Base-by-base conservation (phyloP, 2,888 invertebrate genomes). In the Masnerella sp. region DNA sequence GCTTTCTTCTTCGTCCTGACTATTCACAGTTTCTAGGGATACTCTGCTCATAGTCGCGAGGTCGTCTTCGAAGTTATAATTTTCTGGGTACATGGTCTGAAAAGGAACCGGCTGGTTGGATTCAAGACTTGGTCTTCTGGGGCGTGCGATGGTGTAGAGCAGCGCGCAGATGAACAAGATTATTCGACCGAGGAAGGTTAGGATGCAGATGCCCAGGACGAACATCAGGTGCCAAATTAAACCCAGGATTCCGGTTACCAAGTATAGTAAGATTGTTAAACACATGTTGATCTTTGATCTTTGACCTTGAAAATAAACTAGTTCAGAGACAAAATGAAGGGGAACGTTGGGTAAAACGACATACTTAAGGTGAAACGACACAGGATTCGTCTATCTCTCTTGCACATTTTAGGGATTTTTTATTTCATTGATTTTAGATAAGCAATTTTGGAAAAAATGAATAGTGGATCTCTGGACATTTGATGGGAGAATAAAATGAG, bases 81-180 rank as follows among this genome's bases (percentile, higher is more conserved):
- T 65, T 34, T 83, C 83, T 4, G 82, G 81, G 42, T 83, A 81
- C 81, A 81, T 81, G 0, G 82, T 81, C 14, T 77, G 77, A 28
- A 80, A 79, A 0, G 79, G 76, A 1, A 42, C 56, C 12, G 40
- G 14, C 38, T 58, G 51, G 7, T 18, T 0, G n/a, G 17, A n/a
- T n/a, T 68, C 40, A 11, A 12, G 9, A 14, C 14, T 14, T 17
- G 5, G 11, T 32, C 22, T 54, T 42, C 56, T 45, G 5, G 74
- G 70, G 11, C 61, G 73, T 5, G 77, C 56, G 5, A 78, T 68
- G 2, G 77, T 72, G 28, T 81, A 79, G 32, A 79, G 68, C 5
- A 77, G 43, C 1, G 79, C 78, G 36, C 80, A 79, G 4, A 75
- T 38, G 28, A 79, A 77, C 1, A 81, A 47, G 1, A 80, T 80